Evolutionary conservation across 2,888 invertebrate species (phyloP).

Genomic region (Ceramica pisi): DNA sequence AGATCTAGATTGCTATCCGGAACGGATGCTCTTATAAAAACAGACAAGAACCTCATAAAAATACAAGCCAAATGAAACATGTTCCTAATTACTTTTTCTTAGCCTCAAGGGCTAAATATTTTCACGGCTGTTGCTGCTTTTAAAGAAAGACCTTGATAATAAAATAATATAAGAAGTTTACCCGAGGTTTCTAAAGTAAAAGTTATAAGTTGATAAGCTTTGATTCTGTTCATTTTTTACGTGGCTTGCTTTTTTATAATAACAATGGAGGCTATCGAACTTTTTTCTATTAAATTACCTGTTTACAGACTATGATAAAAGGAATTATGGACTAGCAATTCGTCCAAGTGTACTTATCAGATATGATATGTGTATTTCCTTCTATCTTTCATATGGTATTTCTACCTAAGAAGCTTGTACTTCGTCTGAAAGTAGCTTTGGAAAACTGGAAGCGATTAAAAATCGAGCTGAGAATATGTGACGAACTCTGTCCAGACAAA

Average conservation of each 20-base stretch:
- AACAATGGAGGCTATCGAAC: slow-evolving; percentile 11
- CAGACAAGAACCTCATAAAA: slow-evolving; percentile 3
- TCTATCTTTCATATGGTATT: too few species aligned
- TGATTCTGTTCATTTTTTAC: slow-evolving; percentile 48
- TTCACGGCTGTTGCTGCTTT: background rate
- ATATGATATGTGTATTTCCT: too few species aligned
- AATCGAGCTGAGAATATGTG: background rate
- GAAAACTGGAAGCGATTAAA: background rate
- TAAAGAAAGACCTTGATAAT: slow-evolving; percentile 23
- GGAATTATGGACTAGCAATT: background rate
- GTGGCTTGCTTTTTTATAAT: slow-evolving; percentile 8
- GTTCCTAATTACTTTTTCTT: slow-evolving; percentile 24
- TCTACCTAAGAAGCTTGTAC: background rate
- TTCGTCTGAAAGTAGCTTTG: background rate
- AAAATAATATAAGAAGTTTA: slow-evolving; percentile 31
- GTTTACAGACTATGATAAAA: background rate
- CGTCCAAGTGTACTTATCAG: background rate
- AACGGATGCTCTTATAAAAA: background rate
- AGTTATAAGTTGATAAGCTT: slow-evolving; percentile 36
- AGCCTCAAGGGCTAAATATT: slow-evolving; percentile 30
- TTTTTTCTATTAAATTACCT: slow-evolving; percentile 33
- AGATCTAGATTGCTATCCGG: slow-evolving; percentile 8
- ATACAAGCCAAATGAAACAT: slow-evolving; percentile 4
- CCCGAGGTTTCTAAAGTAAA: slow-evolving; percentile 22
- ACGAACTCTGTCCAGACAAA: background rate